phyloP scores from a whole-genome alignment of 2,113 vertebrate species.

The Xyrauchen texanus region DNA sequence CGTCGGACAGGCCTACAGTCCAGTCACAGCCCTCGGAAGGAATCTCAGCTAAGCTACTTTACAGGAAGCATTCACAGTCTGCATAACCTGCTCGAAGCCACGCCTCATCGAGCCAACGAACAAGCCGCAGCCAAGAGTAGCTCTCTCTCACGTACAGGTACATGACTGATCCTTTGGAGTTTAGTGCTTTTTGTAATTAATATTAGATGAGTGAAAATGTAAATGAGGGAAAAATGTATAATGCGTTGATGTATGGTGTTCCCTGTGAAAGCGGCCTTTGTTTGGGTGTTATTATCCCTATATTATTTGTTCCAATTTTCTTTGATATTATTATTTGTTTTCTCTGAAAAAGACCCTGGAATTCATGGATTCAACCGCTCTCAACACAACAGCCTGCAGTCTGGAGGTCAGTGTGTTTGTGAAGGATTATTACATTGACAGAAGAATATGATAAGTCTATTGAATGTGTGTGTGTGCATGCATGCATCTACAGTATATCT shows the following conservation, averaged over 20 bases:
- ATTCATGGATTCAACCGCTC: slow-evolving; percentile 72
- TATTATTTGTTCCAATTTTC: not conserved
- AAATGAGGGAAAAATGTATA: not conserved
- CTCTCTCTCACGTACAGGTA: slow-evolving; percentile 93
- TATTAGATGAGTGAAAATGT: not conserved
- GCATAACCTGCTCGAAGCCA: slow-evolving; percentile 93
- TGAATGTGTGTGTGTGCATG: not conserved
- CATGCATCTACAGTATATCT: not conserved
- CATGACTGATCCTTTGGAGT: not conserved
- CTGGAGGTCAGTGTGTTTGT: slow-evolving; percentile 69
- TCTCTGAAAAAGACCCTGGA: no score
- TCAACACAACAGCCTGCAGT: slow-evolving; percentile 90
- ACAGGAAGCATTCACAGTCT: slow-evolving; percentile 95
- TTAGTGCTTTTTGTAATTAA: slow-evolving; percentile 4
- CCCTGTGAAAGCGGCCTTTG: not conserved
- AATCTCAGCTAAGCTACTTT: slow-evolving; percentile 93
- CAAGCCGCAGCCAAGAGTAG: slow-evolving; percentile 81
- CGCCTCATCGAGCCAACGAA: slow-evolving; percentile 83
- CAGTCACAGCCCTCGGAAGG: slow-evolving; percentile 93
- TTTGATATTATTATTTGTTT: not conserved
- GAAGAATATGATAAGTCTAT: not conserved
- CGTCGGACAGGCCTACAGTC: slow-evolving; percentile 64
- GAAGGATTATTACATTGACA: not conserved
- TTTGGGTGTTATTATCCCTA: not conserved
- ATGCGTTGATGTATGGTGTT: slow-evolving; percentile 19